Evolutionary conservation across 2,888 invertebrate species (phyloP).

Genomic region (Alsophila aescularia): DNA sequence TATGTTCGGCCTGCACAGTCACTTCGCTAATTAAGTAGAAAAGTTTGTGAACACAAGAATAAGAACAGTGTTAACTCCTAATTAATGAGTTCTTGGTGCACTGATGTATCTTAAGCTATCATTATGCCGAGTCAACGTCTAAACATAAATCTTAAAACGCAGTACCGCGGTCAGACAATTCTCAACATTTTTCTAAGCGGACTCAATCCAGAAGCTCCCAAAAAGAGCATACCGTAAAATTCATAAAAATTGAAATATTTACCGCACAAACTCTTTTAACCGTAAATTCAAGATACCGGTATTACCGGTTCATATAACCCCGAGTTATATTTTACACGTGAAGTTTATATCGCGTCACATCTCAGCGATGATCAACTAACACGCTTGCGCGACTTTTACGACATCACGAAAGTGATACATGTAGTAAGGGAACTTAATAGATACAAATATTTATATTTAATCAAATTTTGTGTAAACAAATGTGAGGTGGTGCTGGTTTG

Average conservation of each 20-base stretch:
- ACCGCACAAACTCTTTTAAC: not conserved
- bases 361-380: slow-evolving; percentile 22
- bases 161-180: too few species aligned
- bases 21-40: too few species aligned
- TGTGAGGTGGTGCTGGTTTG: too few species aligned
- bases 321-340: slow-evolving; percentile 15
- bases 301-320: slow-evolving; percentile 19
- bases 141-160: too few species aligned
- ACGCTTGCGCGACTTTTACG: slow-evolving; percentile 24
- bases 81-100: too few species aligned
- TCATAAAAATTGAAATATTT: not conserved
- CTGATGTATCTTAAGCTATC: too few species aligned
- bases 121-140: too few species aligned
- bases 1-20: too few species aligned
- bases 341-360: slow-evolving; percentile 20
- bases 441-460: not conserved
- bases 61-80: too few species aligned
- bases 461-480: too few species aligned
- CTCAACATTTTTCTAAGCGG: not conserved
- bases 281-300: slow-evolving; percentile 1
- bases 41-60: too few species aligned
- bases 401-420: not conserved
- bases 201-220: not conserved
- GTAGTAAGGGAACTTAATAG: slow-evolving; percentile 6
- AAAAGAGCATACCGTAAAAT: not conserved